Conservation (phyloP, 2,888 invertebrate genomes). For the Cryptops parisi region DNA sequence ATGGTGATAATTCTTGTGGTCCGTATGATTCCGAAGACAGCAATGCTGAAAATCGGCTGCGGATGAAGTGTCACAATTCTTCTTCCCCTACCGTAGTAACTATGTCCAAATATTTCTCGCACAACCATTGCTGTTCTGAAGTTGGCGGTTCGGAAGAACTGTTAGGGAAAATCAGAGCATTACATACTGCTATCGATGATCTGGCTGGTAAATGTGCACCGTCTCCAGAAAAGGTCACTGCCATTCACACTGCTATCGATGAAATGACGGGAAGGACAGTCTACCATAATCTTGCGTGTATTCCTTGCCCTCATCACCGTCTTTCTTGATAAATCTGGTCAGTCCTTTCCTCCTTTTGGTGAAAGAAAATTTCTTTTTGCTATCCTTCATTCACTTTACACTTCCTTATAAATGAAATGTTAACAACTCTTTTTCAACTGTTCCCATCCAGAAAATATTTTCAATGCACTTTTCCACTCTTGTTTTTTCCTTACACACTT, state of each 20-base stretch:
- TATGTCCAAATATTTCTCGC: background rate
- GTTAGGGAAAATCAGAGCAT: constrained; percentile 19
- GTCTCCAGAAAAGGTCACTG: constrained; percentile 14
- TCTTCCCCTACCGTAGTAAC: no score
- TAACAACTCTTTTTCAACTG: no score
- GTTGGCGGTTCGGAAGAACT: background rate
- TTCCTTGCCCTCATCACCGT: no score
- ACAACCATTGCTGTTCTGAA: background rate
- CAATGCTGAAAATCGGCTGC: background rate
- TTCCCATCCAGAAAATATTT: no score
- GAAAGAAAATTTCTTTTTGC: no score
- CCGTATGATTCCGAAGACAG: background rate
- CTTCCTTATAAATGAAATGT: no score
- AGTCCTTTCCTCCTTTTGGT: no score
- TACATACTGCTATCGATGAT: constrained; percentile 22
- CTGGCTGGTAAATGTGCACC: constrained; percentile 18
- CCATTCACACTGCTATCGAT: constrained; percentile 17
- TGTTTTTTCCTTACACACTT: no score
- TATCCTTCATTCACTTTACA: no score
- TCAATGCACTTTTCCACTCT: no score
- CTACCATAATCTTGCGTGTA: no score
- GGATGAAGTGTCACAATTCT: background rate
- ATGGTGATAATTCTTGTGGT: background rate
- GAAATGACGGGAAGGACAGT: constrained; percentile 12
- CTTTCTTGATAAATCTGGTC: no score